Base-by-base conservation (phyloP, 37 sponge, comb jelly and placozoan species). In the Hormiphora californensis region DNA sequence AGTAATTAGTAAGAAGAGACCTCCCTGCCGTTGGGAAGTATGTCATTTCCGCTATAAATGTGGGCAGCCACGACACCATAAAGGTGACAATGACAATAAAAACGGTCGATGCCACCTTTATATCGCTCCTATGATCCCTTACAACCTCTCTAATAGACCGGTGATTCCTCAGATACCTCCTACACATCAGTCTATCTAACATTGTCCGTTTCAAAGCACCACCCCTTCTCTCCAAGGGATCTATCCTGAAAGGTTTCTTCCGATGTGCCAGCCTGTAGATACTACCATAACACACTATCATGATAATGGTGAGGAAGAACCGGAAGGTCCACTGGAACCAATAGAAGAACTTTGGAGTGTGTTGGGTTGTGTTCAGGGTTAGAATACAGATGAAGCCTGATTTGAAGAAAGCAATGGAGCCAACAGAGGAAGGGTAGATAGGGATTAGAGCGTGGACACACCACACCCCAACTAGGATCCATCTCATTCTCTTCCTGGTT, bases 31-130 rank as follows among this genome's bases (percentile, higher is more conserved):
- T 57, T 57, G 30, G n/a, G 22, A 57, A 57, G 61, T 57, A 57
- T 5, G 61, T 19, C 61, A 57, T 57, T 57, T 57, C 61, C 9
- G 61, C 61, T 57, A 57, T 12, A 57, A 57, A 57, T 57, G 61
- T 28, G 61, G 61, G 61, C 27, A 57, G 61, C 61, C 61, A 57
- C 22, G 61, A 19, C 7, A 30, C 61, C 27, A 57, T 30, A 12
- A 57, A 57, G 7, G 61, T 57, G 22, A 15, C 7, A 12, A 57
- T 57, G n/a, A 57, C 61, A 28, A 57, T 57, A 4, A 30, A 57
- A 5, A 57, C 61, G 9, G 61, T 57, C 21, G 61, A 57, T 4
- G 61, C 61, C 17, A 57, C 61, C 27, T 57, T 57, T 57, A 57
- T 57, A 30, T 57, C 61, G 22, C 61, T 57, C 27, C 27, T 57